These are phyloP conservation scores for Rhyacophila evoluta DNA, from an alignment of 2,888 invertebrate genomes.

Conservation along the genomic window DNA sequence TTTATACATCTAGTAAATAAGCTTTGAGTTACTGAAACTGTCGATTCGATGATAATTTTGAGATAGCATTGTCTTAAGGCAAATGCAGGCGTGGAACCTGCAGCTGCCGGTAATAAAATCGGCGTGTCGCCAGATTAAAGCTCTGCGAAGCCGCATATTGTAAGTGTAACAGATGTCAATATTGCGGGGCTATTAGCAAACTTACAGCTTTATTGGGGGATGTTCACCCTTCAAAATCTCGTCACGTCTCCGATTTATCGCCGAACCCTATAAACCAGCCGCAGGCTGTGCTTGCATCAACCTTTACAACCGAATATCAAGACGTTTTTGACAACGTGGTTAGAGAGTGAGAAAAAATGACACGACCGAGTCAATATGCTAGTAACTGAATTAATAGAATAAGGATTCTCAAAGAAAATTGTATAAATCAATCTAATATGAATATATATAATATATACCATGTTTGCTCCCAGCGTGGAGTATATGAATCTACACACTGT, in stretches of 20 bases:
- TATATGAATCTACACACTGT: no score
- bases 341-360: background rate
- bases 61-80: background rate
- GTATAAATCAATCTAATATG: no score
- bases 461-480: no score
- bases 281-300: background rate
- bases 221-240: conserved; percentile 34
- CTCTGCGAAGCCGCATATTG: background rate
- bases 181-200: conserved; percentile 38
- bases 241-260: conserved; percentile 46
- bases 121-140: background rate
- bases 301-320: background rate
- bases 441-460: no score
- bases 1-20: no score
- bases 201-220: conserved; percentile 38
- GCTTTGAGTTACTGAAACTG: no score
- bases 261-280: conserved; percentile 23
- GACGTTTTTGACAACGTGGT: background rate
- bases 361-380: no score
- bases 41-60: no score
- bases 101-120: background rate
- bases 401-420: no score
- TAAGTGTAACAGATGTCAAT: background rate
- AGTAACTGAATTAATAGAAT: no score
- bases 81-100: background rate